A percentile compares a stretch with the other conserved stretches of the same genome.
These are phyloP conservation scores for Nowickia ferox DNA, from an alignment of 2,888 invertebrate genomes.

Conservation along the genomic window DNA sequence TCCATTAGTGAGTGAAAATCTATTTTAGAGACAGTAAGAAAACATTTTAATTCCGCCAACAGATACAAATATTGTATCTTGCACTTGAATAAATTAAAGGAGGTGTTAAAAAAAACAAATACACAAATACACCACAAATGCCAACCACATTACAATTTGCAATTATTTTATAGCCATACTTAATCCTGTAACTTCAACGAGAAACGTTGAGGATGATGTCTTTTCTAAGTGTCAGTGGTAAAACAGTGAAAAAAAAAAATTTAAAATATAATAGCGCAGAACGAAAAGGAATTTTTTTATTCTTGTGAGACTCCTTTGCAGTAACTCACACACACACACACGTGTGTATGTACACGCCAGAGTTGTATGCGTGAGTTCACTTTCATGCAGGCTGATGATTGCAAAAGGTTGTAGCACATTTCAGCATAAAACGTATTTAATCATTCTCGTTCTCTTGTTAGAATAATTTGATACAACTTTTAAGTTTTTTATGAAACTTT, in stretches of 20 bases:
- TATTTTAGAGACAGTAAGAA: slow-evolving; percentile 24
- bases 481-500: too few species aligned
- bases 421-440: too few species aligned
- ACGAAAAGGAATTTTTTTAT: slow-evolving; percentile 28
- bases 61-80: slow-evolving; percentile 31
- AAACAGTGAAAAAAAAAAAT: background rate
- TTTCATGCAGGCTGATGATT: background rate
- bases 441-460: too few species aligned
- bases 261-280: slow-evolving; percentile 8
- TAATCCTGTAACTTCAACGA: slow-evolving; percentile 46
- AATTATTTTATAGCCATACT: slow-evolving; percentile 63
- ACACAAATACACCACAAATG: slow-evolving; percentile 50
- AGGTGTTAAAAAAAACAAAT: slow-evolving; percentile 59
- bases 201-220: slow-evolving; percentile 50
- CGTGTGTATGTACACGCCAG: background rate
- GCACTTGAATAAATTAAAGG: slow-evolving; percentile 58
- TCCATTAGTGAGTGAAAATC: slow-evolving; percentile 40
- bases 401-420: background rate
- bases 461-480: too few species aligned
- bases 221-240: slow-evolving; percentile 31
- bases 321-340: background rate
- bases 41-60: slow-evolving; percentile 11
- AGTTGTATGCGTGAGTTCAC: background rate
- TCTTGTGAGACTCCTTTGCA: slow-evolving; percentile 34
- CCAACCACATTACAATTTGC: slow-evolving; percentile 59